Percentiles rank a stretch among this genome's conserved stretches.
Conservation (phyloP, 2,797 vertebrate genomes). For the Pogonophryne albipinna region DNA sequence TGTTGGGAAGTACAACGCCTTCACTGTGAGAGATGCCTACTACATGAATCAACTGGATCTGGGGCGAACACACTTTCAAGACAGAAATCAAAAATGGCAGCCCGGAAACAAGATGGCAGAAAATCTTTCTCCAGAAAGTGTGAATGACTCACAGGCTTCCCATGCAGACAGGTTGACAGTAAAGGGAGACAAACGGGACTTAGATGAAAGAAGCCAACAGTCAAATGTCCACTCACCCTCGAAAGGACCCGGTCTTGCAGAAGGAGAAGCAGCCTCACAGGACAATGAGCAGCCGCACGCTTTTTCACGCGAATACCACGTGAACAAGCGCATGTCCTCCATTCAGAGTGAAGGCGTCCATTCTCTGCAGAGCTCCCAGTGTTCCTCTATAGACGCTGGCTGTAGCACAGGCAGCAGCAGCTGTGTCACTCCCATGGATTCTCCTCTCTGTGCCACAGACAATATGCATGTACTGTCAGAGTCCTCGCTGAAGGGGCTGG, state of each 20-base stretch:
- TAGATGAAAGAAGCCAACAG: conserved; percentile 84
- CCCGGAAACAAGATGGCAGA: conserved; percentile 87
- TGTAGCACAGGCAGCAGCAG: conserved; percentile 94
- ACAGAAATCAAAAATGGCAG: conserved; percentile 92
- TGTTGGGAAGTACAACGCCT: conserved; percentile 88
- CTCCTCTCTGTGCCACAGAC: conserved; percentile 91
- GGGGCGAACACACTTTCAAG: conserved; percentile 93
- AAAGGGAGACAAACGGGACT: conserved; percentile 85
- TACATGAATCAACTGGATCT: conserved; percentile 92
- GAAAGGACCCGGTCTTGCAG: conserved; percentile 85
- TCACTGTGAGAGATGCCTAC: conserved; percentile 90
- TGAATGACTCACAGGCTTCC: conserved; percentile 85
- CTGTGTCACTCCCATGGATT: conserved; percentile 94
- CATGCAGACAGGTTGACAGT: conserved; percentile 84
- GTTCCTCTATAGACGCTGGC: conserved; percentile 96
- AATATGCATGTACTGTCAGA: conserved; percentile 90
- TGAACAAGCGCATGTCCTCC: conserved; percentile 95
- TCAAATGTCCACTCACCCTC: conserved; percentile 86
- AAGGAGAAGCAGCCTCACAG: conserved; percentile 78
- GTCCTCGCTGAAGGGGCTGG: conserved; percentile 86
- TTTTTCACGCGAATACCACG: conserved; percentile 91
- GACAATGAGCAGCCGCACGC: conserved; percentile 83
- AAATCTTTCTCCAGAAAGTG: conserved; percentile 84
- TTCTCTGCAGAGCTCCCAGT: conserved; percentile 96
- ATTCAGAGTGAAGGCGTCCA: conserved; percentile 94